Evolutionary conservation across 2,888 invertebrate species (phyloP).

Genomic region (Steinernema carpocapsae): DNA sequence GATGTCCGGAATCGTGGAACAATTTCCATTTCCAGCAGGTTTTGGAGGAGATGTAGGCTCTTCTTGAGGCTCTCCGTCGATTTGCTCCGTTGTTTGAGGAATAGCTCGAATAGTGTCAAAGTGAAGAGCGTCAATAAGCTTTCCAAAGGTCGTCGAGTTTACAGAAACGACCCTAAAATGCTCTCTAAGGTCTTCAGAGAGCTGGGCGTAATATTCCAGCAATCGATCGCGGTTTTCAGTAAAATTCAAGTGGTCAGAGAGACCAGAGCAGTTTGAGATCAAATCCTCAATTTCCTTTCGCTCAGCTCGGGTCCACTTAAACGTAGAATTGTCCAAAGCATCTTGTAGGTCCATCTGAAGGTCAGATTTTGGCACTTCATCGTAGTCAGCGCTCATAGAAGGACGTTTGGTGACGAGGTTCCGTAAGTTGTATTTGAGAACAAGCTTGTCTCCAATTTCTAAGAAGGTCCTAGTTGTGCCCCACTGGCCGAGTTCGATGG

Average conservation of each 20-base stretch:
- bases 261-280: not conserved
- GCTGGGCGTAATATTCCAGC: not conserved
- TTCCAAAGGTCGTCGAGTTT: not conserved
- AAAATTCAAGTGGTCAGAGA: not conserved
- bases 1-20: not conserved
- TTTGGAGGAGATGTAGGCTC: not conserved
- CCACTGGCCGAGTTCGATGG: slow-evolving; percentile 12
- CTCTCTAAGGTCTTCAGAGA: not conserved
- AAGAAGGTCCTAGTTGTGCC: not conserved
- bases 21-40: not conserved
- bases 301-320: slow-evolving; percentile 4
- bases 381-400: slow-evolving; percentile 17
- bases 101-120: not conserved
- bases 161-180: not conserved
- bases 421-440: not conserved
- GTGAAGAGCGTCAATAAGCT: not conserved
- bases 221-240: not conserved
- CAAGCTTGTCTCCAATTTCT: not conserved
- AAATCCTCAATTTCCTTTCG: not conserved
- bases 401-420: not conserved
- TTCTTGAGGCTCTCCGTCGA: not conserved
- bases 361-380: not conserved
- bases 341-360: slow-evolving; percentile 2
- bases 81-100: too few relatives aligned
- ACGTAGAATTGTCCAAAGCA: not conserved